Evolutionary conservation across 2,113 vertebrate genomes (phyloP), one percentile per base, ranked within the genome.

Genomic region (Himantopus leucocephalus): DNA sequence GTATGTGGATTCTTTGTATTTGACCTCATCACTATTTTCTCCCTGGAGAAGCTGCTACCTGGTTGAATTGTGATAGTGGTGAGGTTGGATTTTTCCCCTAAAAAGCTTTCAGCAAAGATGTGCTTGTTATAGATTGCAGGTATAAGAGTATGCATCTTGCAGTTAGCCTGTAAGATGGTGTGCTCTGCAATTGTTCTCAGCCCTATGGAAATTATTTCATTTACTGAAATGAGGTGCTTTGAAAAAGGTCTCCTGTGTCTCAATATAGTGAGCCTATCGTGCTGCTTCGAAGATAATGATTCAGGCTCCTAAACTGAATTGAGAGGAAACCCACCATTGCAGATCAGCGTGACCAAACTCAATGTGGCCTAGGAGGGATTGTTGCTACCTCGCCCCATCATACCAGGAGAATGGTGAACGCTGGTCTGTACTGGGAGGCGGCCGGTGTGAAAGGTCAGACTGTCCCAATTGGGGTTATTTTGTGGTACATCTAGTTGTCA

Each of bases 341-440:
- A 14, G 16, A 14, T 34, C 56, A 16, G 20, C 3, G n/a, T 35
- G 64, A 24, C 50, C n/a, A 35, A 68, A 29, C 39, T 18, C 18
- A 5, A 0, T 4, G 9, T 27, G 63, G 13, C 35, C 35, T 14
- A 23, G 58, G 26, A 43, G 41, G 10, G 63, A 26, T 24, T 18
- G 7, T 11, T 45, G 43, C 16, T 10, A n/a, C 9, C 27, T 43
- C 1, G 0, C 4, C 18, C 41, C 55, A 34, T 56, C 8, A 0
- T 23, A 13, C 29, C n/a, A 24, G 45, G 39, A 24, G 59, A 32
- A 21, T 16, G 66, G 21, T 26, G 17, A 53, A 10, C 7, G 1
- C 37, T 66, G 66, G 7, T n/a, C 15, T 13, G 32, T 73, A 12
- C 20, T 67, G 62, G 68, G 39, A 16, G 17, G 7, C 1, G 2